Percentiles rank a stretch among this genome's conserved stretches.
phyloP scores from a whole-genome alignment of 2,113 vertebrate genomes.

The Otus sunia region DNA sequence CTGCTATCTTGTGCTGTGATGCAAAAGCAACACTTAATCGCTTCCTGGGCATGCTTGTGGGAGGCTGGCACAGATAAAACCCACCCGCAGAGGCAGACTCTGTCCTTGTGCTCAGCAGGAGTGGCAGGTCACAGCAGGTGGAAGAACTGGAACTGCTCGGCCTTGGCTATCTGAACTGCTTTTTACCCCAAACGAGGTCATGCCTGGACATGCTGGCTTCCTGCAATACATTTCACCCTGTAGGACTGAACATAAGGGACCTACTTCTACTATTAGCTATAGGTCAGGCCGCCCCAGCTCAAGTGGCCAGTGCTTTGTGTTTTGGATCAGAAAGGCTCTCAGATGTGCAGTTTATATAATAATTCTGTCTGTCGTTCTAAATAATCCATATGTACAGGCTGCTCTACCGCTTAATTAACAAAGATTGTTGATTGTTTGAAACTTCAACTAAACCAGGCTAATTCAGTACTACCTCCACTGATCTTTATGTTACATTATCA shows the following conservation, averaged over 20 bases:
- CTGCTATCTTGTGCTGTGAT: rapidly evolving
- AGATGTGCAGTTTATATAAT: not conserved
- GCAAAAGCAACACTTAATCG: rapidly evolving
- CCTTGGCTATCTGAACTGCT: not conserved
- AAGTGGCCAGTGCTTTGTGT: too few relatives aligned
- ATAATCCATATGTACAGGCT: not conserved
- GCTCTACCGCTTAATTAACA: not conserved
- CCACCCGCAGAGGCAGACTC: not conserved
- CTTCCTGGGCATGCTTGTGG: not conserved
- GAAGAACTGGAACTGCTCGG: not conserved
- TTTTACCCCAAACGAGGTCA: not conserved
- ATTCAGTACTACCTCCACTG: not conserved
- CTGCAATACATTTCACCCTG: not conserved
- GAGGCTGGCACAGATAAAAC: not conserved
- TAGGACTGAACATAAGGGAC: not conserved
- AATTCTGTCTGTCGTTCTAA: not conserved
- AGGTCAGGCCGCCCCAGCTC: not conserved
- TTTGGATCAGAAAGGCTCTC: not conserved
- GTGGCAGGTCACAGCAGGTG: not conserved
- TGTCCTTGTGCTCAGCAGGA: not conserved
- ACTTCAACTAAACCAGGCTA: not conserved
- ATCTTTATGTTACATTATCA: rapidly evolving
- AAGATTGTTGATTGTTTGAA: not conserved
- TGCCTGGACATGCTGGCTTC: not conserved
- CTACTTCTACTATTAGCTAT: not conserved